Conservation (phyloP, 2,797 vertebrate genomes). For the Trichosurus vulpecula region DNA sequence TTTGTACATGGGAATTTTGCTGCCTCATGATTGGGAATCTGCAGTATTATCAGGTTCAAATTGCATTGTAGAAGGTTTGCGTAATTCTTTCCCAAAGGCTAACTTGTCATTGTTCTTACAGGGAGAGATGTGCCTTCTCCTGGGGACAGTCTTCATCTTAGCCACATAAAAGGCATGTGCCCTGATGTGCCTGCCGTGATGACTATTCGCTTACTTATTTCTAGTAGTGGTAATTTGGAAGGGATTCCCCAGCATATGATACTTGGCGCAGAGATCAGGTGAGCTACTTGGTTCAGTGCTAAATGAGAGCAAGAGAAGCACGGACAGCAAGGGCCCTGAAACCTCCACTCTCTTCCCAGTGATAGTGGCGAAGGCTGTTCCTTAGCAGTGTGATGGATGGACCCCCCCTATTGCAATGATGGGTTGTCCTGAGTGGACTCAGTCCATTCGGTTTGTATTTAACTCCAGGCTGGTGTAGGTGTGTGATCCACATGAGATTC, state of each 20-base stretch:
- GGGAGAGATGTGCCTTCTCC: constrained; percentile 59
- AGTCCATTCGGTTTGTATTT: background rate
- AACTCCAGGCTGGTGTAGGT: background rate
- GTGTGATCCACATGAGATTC: background rate
- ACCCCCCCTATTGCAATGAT: background rate
- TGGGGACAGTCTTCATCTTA: constrained; percentile 5
- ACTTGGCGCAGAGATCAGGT: constrained; percentile 90
- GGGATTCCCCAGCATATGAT: constrained; percentile 88
- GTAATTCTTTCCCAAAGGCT: background rate
- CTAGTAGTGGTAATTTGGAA: constrained; percentile 83
- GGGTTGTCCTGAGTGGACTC: background rate
- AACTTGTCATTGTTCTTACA: background rate
- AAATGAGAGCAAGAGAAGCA: background rate
- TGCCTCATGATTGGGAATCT: background rate
- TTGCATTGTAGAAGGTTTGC: background rate
- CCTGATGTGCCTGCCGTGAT: constrained; percentile 88
- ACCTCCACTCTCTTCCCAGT: background rate
- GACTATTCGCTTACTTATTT: constrained; percentile 87
- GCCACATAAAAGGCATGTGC: constrained; percentile 83
- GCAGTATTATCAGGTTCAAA: background rate
- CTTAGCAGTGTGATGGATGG: background rate
- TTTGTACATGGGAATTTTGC: background rate
- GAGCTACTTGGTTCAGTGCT: constrained; percentile 5
- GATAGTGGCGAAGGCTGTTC: no score
- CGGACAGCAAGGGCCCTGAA: background rate